Conservation (phyloP, 2,113 vertebrate genomes). For the Sitta europaea region DNA sequence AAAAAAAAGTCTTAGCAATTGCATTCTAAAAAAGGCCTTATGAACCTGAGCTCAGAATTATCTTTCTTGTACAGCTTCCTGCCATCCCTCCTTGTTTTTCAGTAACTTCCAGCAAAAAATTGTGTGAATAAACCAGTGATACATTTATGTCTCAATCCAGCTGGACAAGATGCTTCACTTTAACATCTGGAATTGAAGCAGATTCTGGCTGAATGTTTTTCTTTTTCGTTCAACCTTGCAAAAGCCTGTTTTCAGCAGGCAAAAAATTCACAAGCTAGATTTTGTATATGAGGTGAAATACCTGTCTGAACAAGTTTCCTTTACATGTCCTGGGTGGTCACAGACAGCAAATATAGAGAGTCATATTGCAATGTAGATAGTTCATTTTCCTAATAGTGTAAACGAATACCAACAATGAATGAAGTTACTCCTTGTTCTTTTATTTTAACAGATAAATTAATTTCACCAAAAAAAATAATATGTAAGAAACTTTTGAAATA, state of each 20-base stretch:
- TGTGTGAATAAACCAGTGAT: background rate
- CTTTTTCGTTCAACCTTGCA: background rate
- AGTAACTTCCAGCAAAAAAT: background rate
- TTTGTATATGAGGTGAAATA: background rate
- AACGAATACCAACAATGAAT: background rate
- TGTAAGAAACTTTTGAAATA: background rate
- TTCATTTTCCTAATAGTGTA: background rate
- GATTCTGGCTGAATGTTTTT: background rate
- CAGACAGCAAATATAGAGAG: background rate
- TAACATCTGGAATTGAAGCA: background rate
- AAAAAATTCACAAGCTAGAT: background rate
- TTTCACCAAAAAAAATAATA: background rate
- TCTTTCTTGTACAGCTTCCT: background rate
- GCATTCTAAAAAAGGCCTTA: rapidly evolving
- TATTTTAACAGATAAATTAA: background rate
- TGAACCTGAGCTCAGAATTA: background rate
- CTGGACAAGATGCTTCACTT: background rate
- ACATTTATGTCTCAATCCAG: background rate
- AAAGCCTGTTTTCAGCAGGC: background rate
- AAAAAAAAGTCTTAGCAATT: background rate
- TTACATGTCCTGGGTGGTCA: background rate
- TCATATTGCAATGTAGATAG: background rate
- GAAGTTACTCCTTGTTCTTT: background rate
- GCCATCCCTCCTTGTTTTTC: background rate
- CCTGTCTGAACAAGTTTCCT: background rate